Base-by-base conservation (phyloP, 2,888 invertebrate species). In the Monoplex corrugatus region DNA sequence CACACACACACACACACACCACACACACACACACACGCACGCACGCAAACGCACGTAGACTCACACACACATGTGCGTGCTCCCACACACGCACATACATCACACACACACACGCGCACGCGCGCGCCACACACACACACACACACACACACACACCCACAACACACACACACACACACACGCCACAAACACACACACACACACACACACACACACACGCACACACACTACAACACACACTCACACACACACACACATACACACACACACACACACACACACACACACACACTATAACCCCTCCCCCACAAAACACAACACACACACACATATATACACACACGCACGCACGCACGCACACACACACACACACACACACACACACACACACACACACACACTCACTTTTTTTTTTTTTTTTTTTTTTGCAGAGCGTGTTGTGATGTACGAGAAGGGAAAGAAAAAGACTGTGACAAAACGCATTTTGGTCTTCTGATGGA, bases 211-310 rank as follows among this genome's bases (percentile, higher is more conserved):
- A n/a, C n/a, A n/a, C 6, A 35, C 72, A 35, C 6, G n/a, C n/a
- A n/a, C n/a, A n/a, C n/a, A n/a, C n/a, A n/a, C n/a, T n/a, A 13
- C 16, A 13, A 63, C 63, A 63, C 63, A 63, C 63, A 16, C 82
- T 5, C 82, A 23, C 43, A 43, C 82, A 43, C 43, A 82, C 82
- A 82, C 82, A 82, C 82, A 82, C 82, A 43, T 43, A 82, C 43
- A 82, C 82, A 82, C 82, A 82, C 43, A 82, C 43, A 82, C 82
- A 82, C 28, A 82, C 43, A 82, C 82, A 82, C 43, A 82, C 82
- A 82, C 43, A 44, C 82, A 43, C 82, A 82, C 82, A 43, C 44
- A 35, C 72, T n/a, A n/a, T n/a, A n/a, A n/a, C n/a, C n/a, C n/a
- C n/a, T n/a, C n/a, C n/a, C n/a, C n/a, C n/a, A n/a, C n/a, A n/a